Evolutionary conservation across 1,140 invertebrate species (phyloP).

Genomic region (Aphelenchoides besseyi): DNA sequence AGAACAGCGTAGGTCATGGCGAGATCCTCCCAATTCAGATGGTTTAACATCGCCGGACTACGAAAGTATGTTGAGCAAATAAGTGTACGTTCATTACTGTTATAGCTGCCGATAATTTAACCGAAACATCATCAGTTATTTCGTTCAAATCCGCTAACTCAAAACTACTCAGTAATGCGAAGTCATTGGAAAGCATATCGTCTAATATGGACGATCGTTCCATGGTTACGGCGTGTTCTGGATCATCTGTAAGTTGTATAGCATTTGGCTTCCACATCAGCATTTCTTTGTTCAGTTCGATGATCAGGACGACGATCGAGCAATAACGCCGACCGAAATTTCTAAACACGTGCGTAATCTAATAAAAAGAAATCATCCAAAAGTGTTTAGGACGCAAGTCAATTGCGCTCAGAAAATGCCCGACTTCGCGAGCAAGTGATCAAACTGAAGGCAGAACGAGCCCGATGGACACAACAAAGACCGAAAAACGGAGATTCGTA

Average conservation of each 20-base stretch:
- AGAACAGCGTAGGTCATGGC: slow-evolving; percentile 43
- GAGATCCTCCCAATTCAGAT: slow-evolving; percentile 37
- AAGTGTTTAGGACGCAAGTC: slow-evolving; percentile 32
- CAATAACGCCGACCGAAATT: slow-evolving; percentile 52
- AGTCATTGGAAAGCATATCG: slow-evolving; percentile 45
- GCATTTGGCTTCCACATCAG: no score
- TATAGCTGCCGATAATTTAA: slow-evolving; percentile 15
- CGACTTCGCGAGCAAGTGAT: slow-evolving; percentile 43
- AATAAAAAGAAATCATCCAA: no score
- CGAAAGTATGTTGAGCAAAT: slow-evolving; percentile 29
- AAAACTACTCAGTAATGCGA: slow-evolving; percentile 39
- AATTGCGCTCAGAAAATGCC: slow-evolving; percentile 36
- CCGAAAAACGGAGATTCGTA: slow-evolving; percentile 28
- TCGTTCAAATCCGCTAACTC: slow-evolving; percentile 57
- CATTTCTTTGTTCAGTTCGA: neutral
- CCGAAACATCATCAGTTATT: slow-evolving; percentile 16
- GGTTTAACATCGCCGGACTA: slow-evolving; percentile 37
- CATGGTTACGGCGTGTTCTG: slow-evolving; percentile 57
- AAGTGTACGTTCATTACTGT: neutral
- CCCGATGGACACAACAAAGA: slow-evolving; percentile 43
- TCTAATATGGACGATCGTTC: slow-evolving; percentile 48
- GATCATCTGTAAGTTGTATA: slow-evolving; percentile 30
- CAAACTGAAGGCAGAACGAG: slow-evolving; percentile 41
- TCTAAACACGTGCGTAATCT: slow-evolving; percentile 35
- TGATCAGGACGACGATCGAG: slow-evolving; percentile 46